Evolutionary conservation across 1,140 invertebrate genomes (phyloP).

Genomic region (Lasaia peninsularis): DNA sequence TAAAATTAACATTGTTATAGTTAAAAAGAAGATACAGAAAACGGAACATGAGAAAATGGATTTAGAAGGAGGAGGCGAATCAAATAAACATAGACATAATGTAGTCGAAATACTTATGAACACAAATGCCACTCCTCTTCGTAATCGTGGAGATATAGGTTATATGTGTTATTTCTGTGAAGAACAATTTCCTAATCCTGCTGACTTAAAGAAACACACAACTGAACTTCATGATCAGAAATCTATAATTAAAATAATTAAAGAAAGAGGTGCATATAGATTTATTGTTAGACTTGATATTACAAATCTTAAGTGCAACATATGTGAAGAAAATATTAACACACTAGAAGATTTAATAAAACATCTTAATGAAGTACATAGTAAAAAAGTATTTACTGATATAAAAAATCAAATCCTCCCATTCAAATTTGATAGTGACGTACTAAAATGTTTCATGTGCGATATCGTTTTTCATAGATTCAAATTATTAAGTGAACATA

Average conservation of each 20-base stretch:
- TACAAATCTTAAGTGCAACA: slow-evolving; percentile 35
- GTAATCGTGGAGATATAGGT: slow-evolving; percentile 18
- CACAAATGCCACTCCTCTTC: slow-evolving; percentile 21
- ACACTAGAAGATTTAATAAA: slow-evolving; percentile 29
- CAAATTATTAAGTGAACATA: slow-evolving; percentile 46
- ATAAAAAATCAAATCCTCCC: slow-evolving; percentile 39
- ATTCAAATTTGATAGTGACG: slow-evolving; percentile 37
- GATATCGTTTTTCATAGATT: slow-evolving; percentile 45
- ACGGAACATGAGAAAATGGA: slow-evolving; percentile 3
- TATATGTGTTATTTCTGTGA: slow-evolving; percentile 15
- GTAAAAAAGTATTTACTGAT: slow-evolving; percentile 26
- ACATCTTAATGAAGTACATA: slow-evolving; percentile 31
- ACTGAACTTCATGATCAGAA: slow-evolving; percentile 22
- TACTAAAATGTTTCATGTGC: slow-evolving; percentile 37
- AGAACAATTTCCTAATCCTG: slow-evolving; percentile 19
- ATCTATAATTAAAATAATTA: slow-evolving; percentile 22
- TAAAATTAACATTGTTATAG: slow-evolving; percentile 13
- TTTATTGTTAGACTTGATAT: slow-evolving; percentile 40
- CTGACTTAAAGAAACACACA: slow-evolving; percentile 36
- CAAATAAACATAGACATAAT: slow-evolving; percentile 20
- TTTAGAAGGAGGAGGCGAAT: slow-evolving; percentile 5
- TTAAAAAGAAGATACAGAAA: slow-evolving; percentile 6
- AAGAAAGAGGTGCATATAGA: slow-evolving; percentile 24
- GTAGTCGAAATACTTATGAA: slow-evolving; percentile 19
- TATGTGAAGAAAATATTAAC: slow-evolving; percentile 29